Conservation (phyloP, 1,140 invertebrate genomes). For the Apolygus lucorum region DNA sequence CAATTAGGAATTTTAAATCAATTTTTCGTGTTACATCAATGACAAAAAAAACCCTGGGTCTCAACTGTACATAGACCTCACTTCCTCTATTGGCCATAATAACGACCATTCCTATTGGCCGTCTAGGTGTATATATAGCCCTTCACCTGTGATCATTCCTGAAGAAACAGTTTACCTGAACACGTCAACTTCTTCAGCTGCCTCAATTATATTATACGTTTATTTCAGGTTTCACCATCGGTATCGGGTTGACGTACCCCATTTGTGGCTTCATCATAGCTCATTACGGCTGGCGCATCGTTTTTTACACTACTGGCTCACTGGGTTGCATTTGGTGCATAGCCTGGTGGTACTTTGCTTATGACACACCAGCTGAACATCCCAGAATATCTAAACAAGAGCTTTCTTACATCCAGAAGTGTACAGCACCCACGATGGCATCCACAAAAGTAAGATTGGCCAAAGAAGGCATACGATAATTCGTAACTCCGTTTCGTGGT, state of each 20-base stretch:
- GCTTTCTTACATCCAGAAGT: constrained; percentile 54
- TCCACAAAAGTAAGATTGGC: background rate
- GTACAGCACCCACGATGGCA: background rate
- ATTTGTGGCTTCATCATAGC: constrained; percentile 59
- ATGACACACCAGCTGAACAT: constrained; percentile 61
- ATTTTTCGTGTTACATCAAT: no score
- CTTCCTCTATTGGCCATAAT: no score
- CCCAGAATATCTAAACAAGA: constrained; percentile 62
- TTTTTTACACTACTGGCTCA: constrained; percentile 63
- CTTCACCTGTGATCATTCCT: no score
- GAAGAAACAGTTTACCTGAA: no score
- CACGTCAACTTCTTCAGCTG: no score
- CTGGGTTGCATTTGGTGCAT: constrained; percentile 56
- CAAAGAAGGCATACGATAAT: background rate
- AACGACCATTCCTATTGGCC: no score
- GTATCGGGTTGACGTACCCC: constrained; percentile 61
- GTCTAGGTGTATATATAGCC: no score
- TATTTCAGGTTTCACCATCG: constrained; percentile 53
- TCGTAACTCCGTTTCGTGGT: background rate
- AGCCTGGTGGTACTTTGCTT: constrained; percentile 66
- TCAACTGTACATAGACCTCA: no score
- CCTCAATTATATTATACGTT: constrained; percentile 3
- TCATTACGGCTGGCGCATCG: constrained; percentile 53
- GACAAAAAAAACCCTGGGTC: no score
- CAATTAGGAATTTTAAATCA: no score